phyloP scores from a whole-genome alignment of 1,140 invertebrate genomes.

The Apis laboriosa region DNA sequence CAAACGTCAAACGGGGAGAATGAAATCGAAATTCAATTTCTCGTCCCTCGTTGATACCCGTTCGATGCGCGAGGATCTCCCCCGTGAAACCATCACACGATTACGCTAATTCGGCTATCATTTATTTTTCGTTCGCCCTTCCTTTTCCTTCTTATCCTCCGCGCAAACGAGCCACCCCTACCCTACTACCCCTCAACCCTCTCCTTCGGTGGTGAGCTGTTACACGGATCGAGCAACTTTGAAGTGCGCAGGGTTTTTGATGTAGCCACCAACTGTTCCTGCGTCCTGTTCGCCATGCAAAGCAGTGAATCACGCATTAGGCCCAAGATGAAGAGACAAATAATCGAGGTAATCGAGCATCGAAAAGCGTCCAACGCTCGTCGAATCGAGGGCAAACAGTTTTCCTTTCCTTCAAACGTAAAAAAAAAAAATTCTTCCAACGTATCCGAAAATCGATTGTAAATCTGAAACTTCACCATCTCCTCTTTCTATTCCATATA shows the following conservation, averaged over 20 bases:
- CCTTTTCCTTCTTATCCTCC: conserved; percentile 64
- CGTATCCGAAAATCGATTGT: no score
- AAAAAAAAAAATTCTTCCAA: no score
- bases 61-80: conserved; percentile 68
- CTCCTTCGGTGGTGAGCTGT: conserved; percentile 29
- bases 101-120: conserved; percentile 81
- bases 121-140: conserved; percentile 80
- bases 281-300: conserved; percentile 70
- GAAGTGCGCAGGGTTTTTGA: conserved; percentile 79
- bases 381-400: conserved; percentile 24
- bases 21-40: conserved; percentile 80
- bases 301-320: conserved; percentile 78
- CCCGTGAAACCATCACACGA: conserved; percentile 78
- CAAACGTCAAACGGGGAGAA: conserved; percentile 65
- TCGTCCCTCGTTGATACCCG: conserved; percentile 65
- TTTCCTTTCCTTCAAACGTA: neutral
- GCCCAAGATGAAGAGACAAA: conserved; percentile 55
- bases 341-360: conserved; percentile 48
- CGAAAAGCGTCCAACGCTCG: no score
- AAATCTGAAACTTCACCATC: no score
- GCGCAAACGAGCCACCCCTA: conserved; percentile 59
- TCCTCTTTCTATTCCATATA: no score
- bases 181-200: conserved; percentile 21
- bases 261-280: conserved; percentile 80
- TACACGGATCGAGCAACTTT: conserved; percentile 71